Percentiles rank a stretch among this genome's conserved stretches.
Conservation (phyloP, 2,797 vertebrate genomes). For the Sebastes cheni region DNA sequence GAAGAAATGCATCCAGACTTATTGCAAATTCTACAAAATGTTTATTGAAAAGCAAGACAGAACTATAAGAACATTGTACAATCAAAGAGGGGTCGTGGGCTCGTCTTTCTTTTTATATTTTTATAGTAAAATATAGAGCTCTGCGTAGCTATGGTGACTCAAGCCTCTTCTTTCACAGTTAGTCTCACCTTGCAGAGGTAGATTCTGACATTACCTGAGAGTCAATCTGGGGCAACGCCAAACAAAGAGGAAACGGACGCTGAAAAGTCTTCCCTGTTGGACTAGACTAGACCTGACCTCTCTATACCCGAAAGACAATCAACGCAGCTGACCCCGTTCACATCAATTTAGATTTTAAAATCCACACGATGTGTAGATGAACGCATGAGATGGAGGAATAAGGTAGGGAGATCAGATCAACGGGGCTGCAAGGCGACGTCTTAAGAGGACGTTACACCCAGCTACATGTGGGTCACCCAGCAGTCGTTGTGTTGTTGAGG, state of each 20-base stretch:
- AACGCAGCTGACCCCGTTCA: not conserved
- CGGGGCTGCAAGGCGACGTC: not conserved
- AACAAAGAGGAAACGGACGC: constrained; percentile 49
- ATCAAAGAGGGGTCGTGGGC: constrained; percentile 79
- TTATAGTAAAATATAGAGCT: constrained; percentile 84
- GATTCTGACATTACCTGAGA: constrained; percentile 96
- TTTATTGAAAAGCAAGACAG: constrained; percentile 95
- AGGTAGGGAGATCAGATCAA: not conserved
- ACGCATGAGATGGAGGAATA: not conserved
- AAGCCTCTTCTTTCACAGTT: constrained; percentile 88
- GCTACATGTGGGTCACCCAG: not conserved
- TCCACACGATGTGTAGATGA: not conserved
- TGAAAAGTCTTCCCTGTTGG: not conserved
- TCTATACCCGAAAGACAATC: too few relatives aligned
- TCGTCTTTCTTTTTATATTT: constrained; percentile 46
- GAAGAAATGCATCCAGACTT: constrained; percentile 7
- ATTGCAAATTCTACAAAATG: constrained; percentile 91
- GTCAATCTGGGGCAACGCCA: constrained; percentile 85
- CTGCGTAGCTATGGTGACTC: constrained; percentile 83
- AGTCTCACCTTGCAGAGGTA: constrained; percentile 94
- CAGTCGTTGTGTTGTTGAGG: not conserved
- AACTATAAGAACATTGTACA: constrained; percentile 87
- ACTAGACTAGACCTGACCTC: too few relatives aligned
- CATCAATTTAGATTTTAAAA: not conserved
- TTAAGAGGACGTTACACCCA: not conserved